These are phyloP conservation scores for Oreochromis spilurus DNA, from an alignment of 2,113 vertebrate species.

Conservation along the genomic window DNA sequence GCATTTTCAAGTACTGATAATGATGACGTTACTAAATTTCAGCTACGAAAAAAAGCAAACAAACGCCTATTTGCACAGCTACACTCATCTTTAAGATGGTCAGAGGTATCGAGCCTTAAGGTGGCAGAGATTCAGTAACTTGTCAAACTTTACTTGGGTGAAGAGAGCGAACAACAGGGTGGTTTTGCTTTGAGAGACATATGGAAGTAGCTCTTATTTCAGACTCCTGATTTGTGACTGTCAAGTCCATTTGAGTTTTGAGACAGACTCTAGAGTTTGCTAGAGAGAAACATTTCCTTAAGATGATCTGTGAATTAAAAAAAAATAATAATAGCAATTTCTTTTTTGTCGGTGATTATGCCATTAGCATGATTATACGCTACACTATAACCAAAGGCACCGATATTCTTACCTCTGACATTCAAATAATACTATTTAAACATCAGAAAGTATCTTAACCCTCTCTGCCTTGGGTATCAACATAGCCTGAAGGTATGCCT, in stretches of 20 bases:
- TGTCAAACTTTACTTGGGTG: background rate
- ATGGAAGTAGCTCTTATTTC: background rate
- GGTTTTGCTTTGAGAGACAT: background rate
- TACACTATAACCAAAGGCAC: background rate
- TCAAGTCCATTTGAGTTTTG: background rate
- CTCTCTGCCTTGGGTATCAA: background rate
- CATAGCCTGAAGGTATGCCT: background rate
- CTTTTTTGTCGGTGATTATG: background rate
- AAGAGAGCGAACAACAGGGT: background rate
- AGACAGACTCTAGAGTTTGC: background rate
- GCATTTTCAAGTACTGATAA: background rate
- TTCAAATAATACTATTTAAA: background rate
- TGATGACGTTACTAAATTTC: background rate
- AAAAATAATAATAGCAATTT: background rate
- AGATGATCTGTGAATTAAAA: background rate
- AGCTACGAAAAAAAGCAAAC: background rate
- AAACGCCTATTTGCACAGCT: background rate
- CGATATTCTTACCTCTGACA: background rate
- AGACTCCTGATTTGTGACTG: background rate
- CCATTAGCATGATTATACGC: background rate
- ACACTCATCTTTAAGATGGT: background rate
- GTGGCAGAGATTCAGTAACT: background rate
- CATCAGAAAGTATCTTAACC: background rate
- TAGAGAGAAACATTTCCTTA: background rate
- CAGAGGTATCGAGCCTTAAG: background rate